Evolutionary conservation across 2,113 vertebrate genomes (phyloP).

Genomic region (Trochalopteron elliotii): DNA sequence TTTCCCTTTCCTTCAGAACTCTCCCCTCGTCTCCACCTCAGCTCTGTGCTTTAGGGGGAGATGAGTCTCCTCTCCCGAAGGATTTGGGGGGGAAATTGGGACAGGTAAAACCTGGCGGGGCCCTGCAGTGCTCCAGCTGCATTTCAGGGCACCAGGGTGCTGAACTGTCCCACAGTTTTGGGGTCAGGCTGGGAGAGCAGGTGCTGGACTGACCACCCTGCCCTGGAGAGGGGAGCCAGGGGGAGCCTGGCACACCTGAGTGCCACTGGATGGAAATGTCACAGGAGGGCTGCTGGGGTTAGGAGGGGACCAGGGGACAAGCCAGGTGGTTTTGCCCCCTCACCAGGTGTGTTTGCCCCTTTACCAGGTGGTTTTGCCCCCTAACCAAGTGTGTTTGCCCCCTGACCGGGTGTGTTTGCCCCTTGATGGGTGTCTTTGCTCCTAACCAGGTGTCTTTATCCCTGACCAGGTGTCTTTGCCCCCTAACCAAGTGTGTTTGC

Average conservation of each 20-base stretch:
- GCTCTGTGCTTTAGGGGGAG: neutral
- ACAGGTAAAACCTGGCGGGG: neutral
- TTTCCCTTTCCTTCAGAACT: neutral
- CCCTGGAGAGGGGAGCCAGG: neutral
- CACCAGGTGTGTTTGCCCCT: neutral
- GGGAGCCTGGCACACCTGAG: neutral
- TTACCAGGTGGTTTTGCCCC: neutral
- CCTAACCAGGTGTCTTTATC: neutral
- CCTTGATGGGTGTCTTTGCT: rapidly evolving
- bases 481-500: rapidly evolving
- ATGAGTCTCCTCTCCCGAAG: rapidly evolving
- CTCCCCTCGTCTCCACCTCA: neutral
- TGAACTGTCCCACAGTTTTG: rapidly evolving
- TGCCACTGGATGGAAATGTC: too few relatives aligned
- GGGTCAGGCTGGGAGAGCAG: neutral
- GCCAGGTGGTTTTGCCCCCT: too few relatives aligned
- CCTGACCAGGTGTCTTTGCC: rapidly evolving
- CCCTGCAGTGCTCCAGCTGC: neutral
- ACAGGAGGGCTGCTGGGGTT: neutral
- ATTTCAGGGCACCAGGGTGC: rapidly evolving
- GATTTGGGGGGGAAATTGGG: neutral
- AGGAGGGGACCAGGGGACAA: neutral
- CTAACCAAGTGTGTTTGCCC: too few relatives aligned
- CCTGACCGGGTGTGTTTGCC: neutral
- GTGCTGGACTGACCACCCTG: neutral